Evolutionary conservation across 2,113 vertebrate genomes (phyloP), one percentile per base, ranked within the genome.

Genomic region (Onychostruthus taczanowskii): DNA sequence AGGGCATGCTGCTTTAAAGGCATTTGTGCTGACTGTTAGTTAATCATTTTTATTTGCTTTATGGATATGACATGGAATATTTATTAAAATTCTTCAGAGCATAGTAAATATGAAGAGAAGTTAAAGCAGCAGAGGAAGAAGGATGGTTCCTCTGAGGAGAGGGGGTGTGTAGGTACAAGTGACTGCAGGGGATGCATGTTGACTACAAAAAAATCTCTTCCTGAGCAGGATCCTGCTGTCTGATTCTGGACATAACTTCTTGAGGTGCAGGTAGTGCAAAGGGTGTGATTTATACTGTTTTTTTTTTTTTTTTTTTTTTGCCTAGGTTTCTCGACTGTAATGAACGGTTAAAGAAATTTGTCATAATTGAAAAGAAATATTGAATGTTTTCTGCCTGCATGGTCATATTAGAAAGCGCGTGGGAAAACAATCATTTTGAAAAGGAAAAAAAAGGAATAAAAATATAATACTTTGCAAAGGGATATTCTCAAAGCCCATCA

Each of bases 31-130:
- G 73, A 67, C 88, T 96, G 80, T 95, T 95, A 74, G 89, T 91
- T 96, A 95, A 94, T 94, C 3, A 80, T 90, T 96, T 94, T 95
- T 96, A 88, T 96, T 94, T 95, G 85, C 76, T 90, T 90, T 95
- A 46, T 84, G 61, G 73, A 53, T 70, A 84, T 10, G 56, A 52
- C 41, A 70, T 76, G 49, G 82, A 88, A 80, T 93, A 95, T 95
- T 95, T 93, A 94, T 94, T 95, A 84, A 84, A 93, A 90, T 92
- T 92, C 64, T 93, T 96, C 68, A 72, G 75, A 92, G 87, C 77
- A 68, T 41, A 33, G 75, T 91, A 93, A 96, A 96, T 95, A 87
- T 43, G 41, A 67, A 31, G 56, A 90, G 63, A 80, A 79, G 75
- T 80, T 91, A 77, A 93, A 88, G 83, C 72, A 72, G 50, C 35